Evolutionary conservation across 2,797 vertebrate genomes (phyloP).

Genomic region (Mus spretus): DNA sequence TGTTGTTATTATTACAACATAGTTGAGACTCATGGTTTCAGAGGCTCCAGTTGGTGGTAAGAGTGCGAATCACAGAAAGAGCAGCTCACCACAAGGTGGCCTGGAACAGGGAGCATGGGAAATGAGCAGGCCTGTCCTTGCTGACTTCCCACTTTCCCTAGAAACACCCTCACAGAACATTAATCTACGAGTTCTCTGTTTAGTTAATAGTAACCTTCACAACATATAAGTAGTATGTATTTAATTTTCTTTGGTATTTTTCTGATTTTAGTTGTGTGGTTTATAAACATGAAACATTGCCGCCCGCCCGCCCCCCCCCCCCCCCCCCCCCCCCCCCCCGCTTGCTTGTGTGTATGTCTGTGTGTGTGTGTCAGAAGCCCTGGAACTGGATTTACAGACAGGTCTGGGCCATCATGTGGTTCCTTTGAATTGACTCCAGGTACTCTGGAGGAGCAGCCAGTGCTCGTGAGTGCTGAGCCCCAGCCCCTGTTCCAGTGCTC

Average conservation of each 20-base stretch:
- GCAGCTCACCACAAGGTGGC: not conserved
- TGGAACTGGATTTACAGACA: not conserved
- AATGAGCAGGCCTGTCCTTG: not conserved
- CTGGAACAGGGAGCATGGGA: not conserved
- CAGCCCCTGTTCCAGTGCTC: not conserved
- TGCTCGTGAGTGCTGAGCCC: not conserved
- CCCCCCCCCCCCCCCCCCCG: no score
- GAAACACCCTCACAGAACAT: not conserved
- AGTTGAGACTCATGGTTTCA: not conserved
- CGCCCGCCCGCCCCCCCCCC: no score
- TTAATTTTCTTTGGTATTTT: conserved; percentile 49
- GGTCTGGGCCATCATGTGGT: not conserved
- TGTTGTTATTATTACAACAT: not conserved
- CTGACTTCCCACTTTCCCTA: no score
- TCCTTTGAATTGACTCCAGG: not conserved
- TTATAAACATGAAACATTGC: not conserved
- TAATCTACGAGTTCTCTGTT: not conserved
- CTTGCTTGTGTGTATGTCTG: not conserved
- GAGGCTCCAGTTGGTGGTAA: not conserved
- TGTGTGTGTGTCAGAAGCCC: not conserved
- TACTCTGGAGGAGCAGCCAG: not conserved
- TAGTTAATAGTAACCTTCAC: not conserved
- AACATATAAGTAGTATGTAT: not conserved
- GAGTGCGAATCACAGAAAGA: not conserved
- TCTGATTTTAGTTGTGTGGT: conserved; percentile 56